Base-by-base conservation (phyloP, 2,113 vertebrate species). In the Azemiops feae region DNA sequence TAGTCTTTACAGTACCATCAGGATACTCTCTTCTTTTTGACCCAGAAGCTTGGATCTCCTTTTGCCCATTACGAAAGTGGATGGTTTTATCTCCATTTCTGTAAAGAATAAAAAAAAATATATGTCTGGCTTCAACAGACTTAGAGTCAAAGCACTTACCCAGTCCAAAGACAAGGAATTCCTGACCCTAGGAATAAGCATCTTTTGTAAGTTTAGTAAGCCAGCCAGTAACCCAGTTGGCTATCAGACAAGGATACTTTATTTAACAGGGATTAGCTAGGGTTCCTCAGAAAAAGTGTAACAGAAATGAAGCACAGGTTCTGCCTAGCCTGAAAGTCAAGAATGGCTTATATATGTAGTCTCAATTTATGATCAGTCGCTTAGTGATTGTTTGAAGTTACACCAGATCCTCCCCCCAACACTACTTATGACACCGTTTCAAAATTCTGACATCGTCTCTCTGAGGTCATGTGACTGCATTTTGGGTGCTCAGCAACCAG, bases 81-180 rank as follows among this genome's bases (percentile, higher is more conserved):
- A 98, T 96, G 14, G 69, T 96, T 96, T 98, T 98, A 94, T 98
- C 96, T 18, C 98, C 97, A 0, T 96, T 98, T 95, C 98, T 98
- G 96, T 50, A 55, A 91, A 43, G 9, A n/a, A 69, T 50, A 16
- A 89, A 27, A 2, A 4, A 85, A 45, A 30, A 5, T n/a, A 92
- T 91, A 8, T 2, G 34, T 60, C 2, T 52, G 20, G 52, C 7
- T 39, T 85, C 22, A 93, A 86, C 60, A 12, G 4, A 22, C n/a
- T 64, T 12, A 60, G 34, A n/a, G 0, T 81, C 45, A 86, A 9
- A 43, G 20, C 88, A 81, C 16, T 85, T 58, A 12, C 50, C 85
- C 88, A 43, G 34, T 23, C 12, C 43, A 86, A 39, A 6, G 30
- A 34, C 64, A 69, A 69, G 14, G 64, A 34, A 34, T 69, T 69